A percentile compares a stretch with the other conserved stretches of the same genome.
phyloP scores from a whole-genome alignment of 2,113 vertebrate genomes.

The Planiliza haematocheilus region DNA sequence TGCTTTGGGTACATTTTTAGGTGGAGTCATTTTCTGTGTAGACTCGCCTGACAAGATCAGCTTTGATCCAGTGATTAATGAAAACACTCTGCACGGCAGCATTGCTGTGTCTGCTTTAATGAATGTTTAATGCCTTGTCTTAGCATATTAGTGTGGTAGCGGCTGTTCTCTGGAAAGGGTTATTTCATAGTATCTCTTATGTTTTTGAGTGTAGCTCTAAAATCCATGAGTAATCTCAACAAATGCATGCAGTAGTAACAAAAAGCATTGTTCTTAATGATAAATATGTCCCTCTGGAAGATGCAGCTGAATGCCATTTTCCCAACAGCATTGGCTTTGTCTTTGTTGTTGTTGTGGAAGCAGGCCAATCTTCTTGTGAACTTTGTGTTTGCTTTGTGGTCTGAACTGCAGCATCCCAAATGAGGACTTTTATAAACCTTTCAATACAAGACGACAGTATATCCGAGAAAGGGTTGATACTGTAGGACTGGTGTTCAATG shows the following conservation, averaged over 20 bases:
- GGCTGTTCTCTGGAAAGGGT: not conserved
- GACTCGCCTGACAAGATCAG: slow-evolving; percentile 10
- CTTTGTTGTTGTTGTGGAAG: slow-evolving; percentile 16
- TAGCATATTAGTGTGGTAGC: slow-evolving; percentile 21
- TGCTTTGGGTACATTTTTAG: not conserved
- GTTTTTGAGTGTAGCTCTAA: not conserved
- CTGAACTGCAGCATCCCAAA: not conserved
- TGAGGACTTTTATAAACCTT: not conserved
- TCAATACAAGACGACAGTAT: not conserved
- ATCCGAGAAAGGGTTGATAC: not conserved
- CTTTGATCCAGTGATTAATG: slow-evolving; percentile 38
- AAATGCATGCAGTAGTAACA: slow-evolving; percentile 16
- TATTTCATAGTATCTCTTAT: not conserved
- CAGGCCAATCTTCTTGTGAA: not conserved
- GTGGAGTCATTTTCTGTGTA: not conserved
- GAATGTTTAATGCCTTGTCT: slow-evolving; percentile 35
- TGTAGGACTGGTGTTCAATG: not conserved
- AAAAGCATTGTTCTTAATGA: slow-evolving; percentile 24
- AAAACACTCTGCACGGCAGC: slow-evolving; percentile 9
- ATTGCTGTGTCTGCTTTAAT: slow-evolving; percentile 42
- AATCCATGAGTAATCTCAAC: slow-evolving; percentile 9
- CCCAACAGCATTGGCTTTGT: slow-evolving; percentile 6
- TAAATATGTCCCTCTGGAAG: slow-evolving; percentile 17
- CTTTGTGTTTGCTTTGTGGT: not conserved
- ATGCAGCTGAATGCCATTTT: slow-evolving; percentile 16